Percentiles rank a stretch among this genome's conserved stretches.
Conservation (phyloP, 2,797 vertebrate species). For the Loriculus beryllinus region DNA sequence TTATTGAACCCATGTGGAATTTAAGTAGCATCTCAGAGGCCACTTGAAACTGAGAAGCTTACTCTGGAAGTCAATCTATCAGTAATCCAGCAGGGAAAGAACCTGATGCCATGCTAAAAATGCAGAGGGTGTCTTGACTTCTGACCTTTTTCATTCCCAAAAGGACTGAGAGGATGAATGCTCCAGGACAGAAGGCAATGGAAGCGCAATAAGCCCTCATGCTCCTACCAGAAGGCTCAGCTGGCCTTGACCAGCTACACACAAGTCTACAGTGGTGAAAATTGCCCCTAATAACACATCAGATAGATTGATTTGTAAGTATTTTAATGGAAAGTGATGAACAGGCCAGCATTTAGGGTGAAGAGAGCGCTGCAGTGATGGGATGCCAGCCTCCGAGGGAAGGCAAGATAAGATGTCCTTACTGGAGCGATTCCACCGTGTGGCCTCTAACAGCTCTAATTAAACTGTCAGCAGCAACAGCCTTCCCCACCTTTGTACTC, state of each 20-base stretch:
- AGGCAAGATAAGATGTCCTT: not conserved
- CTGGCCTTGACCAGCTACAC: not conserved
- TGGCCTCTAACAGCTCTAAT: not conserved
- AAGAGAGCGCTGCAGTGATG: not conserved
- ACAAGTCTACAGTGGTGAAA: not conserved
- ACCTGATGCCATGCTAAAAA: not conserved
- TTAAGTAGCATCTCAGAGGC: conserved; percentile 13
- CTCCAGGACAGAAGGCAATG: not conserved
- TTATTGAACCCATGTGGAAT: not conserved
- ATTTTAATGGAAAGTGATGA: not conserved
- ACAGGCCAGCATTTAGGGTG: not conserved
- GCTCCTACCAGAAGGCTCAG: not conserved
- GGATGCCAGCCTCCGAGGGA: not conserved
- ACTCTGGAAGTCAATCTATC: not conserved
- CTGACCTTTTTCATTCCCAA: not conserved
- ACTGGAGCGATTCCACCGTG: not conserved
- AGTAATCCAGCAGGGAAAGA: not conserved
- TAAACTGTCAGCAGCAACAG: not conserved
- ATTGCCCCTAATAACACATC: not conserved
- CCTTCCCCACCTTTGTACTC: not conserved
- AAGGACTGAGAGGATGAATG: not conserved
- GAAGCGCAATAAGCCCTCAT: not conserved
- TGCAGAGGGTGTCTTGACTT: not conserved
- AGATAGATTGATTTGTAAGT: rapidly evolving
- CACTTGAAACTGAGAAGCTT: not conserved